Base-by-base conservation (phyloP, 1,140 invertebrate genomes). In the Zaprionus nigranus region DNA sequence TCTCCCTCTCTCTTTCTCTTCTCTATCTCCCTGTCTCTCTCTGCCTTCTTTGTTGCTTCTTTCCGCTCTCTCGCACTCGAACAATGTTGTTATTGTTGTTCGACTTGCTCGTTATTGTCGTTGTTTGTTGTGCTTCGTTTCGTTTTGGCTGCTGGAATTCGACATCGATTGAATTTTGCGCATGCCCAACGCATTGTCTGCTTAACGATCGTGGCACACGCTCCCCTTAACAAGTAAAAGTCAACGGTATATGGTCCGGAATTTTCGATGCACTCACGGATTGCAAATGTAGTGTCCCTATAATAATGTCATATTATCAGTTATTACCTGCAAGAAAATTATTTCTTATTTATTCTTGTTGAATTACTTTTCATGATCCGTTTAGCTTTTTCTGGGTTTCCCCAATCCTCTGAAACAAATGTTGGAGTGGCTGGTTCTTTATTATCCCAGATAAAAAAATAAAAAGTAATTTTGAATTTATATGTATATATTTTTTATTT, bases 51-150 rank as follows among this genome's bases (percentile, higher is more conserved):
- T 15, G n/a, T 17, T 12, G 15, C 40, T n/a, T n/a, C 12, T 40
- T 40, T 40, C 53, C 53, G 63, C 60, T 74, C 38, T 40, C 38
- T 40, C 17, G 46, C 70, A 70, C 57, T 73, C 63, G 61, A 80
- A 69, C 62, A 72, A 75, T 79, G 79, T 79, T 76, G 73, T 67
- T 81, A 72, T 77, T 77, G 75, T 77, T 77, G 40, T 53, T 62
- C 61, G 49, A 56, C 63, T 30, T 66, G 56, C 43, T 65, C 26
- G 46, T 60, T 66, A 24, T 76, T 75, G 38, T 67, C 46, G 40
- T 62, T 46, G 51, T 60, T 59, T 60, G 36, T 59, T 46, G 40
- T 46, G 40, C 17, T 40, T 40, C 38, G 38, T 40, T 46, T 12
- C 20, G 63, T 65, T 66, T 53, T 46, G 63, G 63, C 63, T 65